These are phyloP conservation scores for Philaenus spumarius DNA, from an alignment of 1,140 invertebrate genomes.

Conservation along the genomic window DNA sequence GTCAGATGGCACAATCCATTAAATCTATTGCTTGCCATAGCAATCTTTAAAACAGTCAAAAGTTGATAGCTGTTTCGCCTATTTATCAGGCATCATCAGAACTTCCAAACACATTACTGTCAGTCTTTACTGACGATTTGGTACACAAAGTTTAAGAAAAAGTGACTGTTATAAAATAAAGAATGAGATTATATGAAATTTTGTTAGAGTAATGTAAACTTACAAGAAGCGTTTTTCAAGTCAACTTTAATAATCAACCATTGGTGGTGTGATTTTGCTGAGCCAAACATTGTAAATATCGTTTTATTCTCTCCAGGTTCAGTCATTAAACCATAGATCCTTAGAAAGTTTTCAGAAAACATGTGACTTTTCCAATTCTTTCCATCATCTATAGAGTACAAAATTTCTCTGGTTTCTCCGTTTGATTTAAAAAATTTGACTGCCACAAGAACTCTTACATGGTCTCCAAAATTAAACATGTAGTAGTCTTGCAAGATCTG, in stretches of 20 bases:
- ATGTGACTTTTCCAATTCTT: conserved; percentile 64
- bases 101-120: too few relatives aligned
- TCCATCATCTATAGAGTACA: conserved; percentile 83
- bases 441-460: conserved; percentile 80
- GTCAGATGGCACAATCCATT: too few relatives aligned
- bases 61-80: too few relatives aligned
- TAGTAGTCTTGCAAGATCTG: conserved; percentile 71
- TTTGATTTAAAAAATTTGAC: conserved; percentile 69
- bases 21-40: too few relatives aligned
- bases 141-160: too few relatives aligned
- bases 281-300: conserved; percentile 86
- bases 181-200: neutral
- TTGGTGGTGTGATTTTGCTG: conserved; percentile 61
- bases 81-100: too few relatives aligned
- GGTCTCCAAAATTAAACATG: conserved; percentile 84
- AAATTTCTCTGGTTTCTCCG: conserved; percentile 64
- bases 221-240: conserved; percentile 60
- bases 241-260: conserved; percentile 87
- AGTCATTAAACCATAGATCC: conserved; percentile 81
- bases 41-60: too few relatives aligned
- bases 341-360: conserved; percentile 63
- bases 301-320: conserved; percentile 89
- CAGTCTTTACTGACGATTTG: too few relatives aligned
- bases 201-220: conserved; percentile 23
- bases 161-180: too few relatives aligned